These are phyloP conservation scores for Desmophyllum pertusum DNA, from an alignment of 92 coral and sea anemone genomes.

Conservation along the genomic window DNA sequence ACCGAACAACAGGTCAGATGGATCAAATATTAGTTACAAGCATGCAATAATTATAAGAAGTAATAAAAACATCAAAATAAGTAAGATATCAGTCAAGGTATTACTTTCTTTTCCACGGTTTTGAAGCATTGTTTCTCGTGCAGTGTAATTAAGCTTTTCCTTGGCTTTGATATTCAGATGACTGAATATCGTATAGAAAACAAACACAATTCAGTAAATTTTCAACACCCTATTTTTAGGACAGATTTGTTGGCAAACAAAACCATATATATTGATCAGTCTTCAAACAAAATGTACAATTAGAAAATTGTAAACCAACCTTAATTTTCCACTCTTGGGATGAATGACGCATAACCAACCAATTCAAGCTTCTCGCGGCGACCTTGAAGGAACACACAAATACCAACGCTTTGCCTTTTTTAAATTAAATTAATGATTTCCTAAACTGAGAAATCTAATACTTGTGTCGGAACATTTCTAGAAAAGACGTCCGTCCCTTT, in stretches of 20 bases:
- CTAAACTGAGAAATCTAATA: conserved; percentile 20
- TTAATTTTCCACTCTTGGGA: neutral
- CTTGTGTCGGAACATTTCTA: neutral
- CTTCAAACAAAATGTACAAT: neutral
- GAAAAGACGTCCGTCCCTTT: neutral
- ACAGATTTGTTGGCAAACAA: neutral
- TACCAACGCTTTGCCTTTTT: neutral
- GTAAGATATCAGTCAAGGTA: neutral
- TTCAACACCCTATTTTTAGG: neutral
- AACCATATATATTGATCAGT: neutral
- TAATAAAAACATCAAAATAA: neutral
- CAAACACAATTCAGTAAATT: neutral
- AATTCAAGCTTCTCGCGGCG: neutral
- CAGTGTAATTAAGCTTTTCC: neutral
- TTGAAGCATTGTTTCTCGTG: neutral
- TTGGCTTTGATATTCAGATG: neutral
- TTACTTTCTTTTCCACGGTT: neutral
- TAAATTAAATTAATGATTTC: conserved; percentile 32
- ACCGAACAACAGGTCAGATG: no score
- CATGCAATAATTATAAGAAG: neutral
- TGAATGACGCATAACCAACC: neutral
- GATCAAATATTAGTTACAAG: neutral
- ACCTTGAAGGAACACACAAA: neutral
- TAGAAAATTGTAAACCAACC: neutral
- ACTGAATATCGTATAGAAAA: neutral